A percentile compares a stretch with the other conserved stretches of the same genome.
phyloP scores from a whole-genome alignment of 2,113 vertebrate genomes.

The Mormyrus lacerda region DNA sequence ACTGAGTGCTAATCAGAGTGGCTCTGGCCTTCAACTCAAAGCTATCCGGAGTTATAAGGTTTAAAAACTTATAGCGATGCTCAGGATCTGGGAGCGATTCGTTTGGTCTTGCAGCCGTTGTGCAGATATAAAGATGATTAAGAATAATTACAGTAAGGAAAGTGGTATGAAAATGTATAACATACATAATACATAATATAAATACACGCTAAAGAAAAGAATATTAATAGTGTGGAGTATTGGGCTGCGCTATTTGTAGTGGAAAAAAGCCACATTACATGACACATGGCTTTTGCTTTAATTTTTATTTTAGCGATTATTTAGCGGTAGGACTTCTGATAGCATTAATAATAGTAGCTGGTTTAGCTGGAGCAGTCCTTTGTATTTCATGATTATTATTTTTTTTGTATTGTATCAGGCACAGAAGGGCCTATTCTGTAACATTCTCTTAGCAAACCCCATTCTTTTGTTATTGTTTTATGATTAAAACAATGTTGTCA shows the following conservation, averaged over 20 bases:
- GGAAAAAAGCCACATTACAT: neutral
- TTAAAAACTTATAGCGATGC: neutral
- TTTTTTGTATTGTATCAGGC: neutral
- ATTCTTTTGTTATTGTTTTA: neutral
- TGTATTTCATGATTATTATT: neutral
- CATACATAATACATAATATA: neutral
- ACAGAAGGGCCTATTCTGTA: neutral
- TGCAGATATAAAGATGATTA: neutral
- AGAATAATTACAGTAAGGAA: neutral
- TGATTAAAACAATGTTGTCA: neutral
- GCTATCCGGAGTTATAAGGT: neutral
- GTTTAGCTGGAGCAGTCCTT: neutral
- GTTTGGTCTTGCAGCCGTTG: neutral
- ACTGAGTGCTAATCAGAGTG: neutral
- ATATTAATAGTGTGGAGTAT: neutral
- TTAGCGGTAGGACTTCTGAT: neutral
- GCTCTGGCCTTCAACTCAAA: neutral
- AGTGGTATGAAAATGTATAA: neutral
- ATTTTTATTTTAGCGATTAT: neutral
- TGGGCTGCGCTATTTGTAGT: neutral
- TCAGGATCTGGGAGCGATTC: neutral
- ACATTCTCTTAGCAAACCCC: neutral
- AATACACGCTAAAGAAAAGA: neutral
- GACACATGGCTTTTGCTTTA: neutral
- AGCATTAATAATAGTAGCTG: neutral